These are phyloP conservation scores for Lycaena phlaeas DNA, from an alignment of 2,888 invertebrate species.

Conservation along the genomic window DNA sequence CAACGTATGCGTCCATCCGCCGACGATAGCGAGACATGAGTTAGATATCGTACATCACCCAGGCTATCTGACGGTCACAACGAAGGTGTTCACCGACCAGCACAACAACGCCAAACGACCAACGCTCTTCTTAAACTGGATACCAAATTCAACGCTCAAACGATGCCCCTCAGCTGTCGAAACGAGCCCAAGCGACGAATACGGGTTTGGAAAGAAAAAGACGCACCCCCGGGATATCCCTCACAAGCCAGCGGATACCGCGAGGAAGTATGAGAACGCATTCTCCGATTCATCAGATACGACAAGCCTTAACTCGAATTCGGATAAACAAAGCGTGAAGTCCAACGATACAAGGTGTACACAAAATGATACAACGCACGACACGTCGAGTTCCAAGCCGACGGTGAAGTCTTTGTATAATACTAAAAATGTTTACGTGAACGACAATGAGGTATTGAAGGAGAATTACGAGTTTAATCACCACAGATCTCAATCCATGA, in stretches of 20 bases:
- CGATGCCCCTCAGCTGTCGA: slow-evolving; percentile 86
- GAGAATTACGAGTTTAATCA: slow-evolving; percentile 50
- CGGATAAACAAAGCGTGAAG: slow-evolving; percentile 65
- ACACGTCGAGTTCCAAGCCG: slow-evolving; percentile 53
- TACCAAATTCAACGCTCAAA: slow-evolving; percentile 90
- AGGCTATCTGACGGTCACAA: slow-evolving; percentile 90
- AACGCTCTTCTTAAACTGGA: slow-evolving; percentile 94
- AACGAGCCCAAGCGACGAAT: slow-evolving; percentile 66
- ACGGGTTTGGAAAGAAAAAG: slow-evolving; percentile 40
- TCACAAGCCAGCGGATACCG: slow-evolving; percentile 29
- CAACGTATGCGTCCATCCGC: slow-evolving; percentile 97
- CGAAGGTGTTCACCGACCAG: slow-evolving; percentile 84
- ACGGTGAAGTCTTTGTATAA: slow-evolving; percentile 51
- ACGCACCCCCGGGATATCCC: slow-evolving; percentile 36
- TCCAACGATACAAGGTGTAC: slow-evolving; percentile 56
- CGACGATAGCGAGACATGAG: slow-evolving; percentile 85
- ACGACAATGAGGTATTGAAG: slow-evolving; percentile 53
- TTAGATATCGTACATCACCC: slow-evolving; percentile 92
- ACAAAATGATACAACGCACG: slow-evolving; percentile 54
- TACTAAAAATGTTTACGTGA: slow-evolving; percentile 48
- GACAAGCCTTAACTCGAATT: slow-evolving; percentile 63
- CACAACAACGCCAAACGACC: slow-evolving; percentile 83
- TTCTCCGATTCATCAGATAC: slow-evolving; percentile 71
- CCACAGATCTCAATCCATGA: slow-evolving; percentile 73
- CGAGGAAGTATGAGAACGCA: slow-evolving; percentile 52